phyloP scores from a whole-genome alignment of 2,113 vertebrate genomes.

The Upupa epops region DNA sequence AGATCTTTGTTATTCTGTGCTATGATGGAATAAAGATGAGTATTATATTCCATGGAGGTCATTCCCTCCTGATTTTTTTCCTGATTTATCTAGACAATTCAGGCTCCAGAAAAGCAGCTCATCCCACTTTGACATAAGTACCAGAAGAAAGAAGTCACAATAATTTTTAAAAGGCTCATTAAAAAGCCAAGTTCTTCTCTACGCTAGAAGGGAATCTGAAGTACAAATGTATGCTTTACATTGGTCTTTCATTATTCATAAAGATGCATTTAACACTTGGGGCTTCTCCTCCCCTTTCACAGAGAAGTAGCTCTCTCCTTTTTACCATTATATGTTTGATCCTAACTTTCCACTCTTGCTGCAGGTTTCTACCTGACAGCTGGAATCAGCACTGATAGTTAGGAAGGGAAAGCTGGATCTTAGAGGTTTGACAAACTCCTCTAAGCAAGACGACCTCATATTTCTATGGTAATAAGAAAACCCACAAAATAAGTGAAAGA shows the following conservation, averaged over 20 bases:
- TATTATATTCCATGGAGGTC: conserved; percentile 32
- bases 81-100: conserved; percentile 51
- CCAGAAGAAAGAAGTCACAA: conserved; percentile 33
- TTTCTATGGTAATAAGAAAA: not conserved
- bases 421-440: conserved; percentile 50
- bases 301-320: conserved; percentile 39
- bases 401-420: conserved; percentile 17
- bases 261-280: conserved; percentile 60
- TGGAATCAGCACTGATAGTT: conserved; percentile 37
- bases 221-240: conserved; percentile 57
- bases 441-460: conserved; percentile 36
- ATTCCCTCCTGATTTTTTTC: conserved; percentile 38
- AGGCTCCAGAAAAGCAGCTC: conserved; percentile 59
- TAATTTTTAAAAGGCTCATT: conserved; percentile 60
- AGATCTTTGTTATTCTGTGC: conserved; percentile 6
- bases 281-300: conserved; percentile 56
- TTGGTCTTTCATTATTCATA: conserved; percentile 63
- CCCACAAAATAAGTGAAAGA: not conserved
- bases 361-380: conserved; percentile 53
- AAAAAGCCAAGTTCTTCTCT: conserved; percentile 46
- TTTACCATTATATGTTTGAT: conserved; percentile 46
- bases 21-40: conserved; percentile 36
- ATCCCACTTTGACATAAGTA: conserved; percentile 39
- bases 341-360: conserved; percentile 58
- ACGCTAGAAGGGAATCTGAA: conserved; percentile 57